These are phyloP conservation scores for Sciurus vulgaris DNA, from an alignment of 2,797 vertebrate species.

Conservation along the genomic window DNA sequence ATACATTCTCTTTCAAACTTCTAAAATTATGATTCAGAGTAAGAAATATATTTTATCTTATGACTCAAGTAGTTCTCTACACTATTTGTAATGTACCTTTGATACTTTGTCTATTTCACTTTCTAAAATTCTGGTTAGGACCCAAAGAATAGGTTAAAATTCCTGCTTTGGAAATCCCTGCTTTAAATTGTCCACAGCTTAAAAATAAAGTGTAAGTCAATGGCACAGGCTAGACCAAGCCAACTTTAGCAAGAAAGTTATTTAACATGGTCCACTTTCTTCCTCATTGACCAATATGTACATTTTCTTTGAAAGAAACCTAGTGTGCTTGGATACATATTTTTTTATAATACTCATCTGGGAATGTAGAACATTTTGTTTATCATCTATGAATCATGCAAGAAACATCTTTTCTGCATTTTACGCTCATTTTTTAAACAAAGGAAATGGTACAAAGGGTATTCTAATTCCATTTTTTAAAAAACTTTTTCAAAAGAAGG, in stretches of 20 bases:
- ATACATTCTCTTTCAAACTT: not conserved
- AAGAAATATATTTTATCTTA: constrained; percentile 18
- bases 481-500: constrained; percentile 51
- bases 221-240: not conserved
- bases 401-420: constrained; percentile 69
- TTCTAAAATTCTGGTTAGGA: not conserved
- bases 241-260: constrained; percentile 30
- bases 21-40: not conserved
- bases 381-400: constrained; percentile 64
- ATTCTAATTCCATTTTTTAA: constrained; percentile 52
- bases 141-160: not conserved
- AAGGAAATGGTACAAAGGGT: constrained; percentile 51
- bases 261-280: not conserved
- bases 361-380: constrained; percentile 63
- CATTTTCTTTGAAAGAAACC: constrained; percentile 58
- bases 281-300: constrained; percentile 23
- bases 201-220: not conserved
- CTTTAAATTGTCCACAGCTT: constrained; percentile 34
- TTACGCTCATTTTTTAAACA: constrained; percentile 69
- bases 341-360: constrained; percentile 62
- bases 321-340: constrained; percentile 45
- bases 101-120: not conserved
- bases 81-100: not conserved
- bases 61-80: not conserved
- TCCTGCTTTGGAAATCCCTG: not conserved